Percentiles rank a stretch among this genome's conserved stretches.
Conservation (phyloP, 64 coral and sea anemone genomes). For the Anthopleura sola region DNA sequence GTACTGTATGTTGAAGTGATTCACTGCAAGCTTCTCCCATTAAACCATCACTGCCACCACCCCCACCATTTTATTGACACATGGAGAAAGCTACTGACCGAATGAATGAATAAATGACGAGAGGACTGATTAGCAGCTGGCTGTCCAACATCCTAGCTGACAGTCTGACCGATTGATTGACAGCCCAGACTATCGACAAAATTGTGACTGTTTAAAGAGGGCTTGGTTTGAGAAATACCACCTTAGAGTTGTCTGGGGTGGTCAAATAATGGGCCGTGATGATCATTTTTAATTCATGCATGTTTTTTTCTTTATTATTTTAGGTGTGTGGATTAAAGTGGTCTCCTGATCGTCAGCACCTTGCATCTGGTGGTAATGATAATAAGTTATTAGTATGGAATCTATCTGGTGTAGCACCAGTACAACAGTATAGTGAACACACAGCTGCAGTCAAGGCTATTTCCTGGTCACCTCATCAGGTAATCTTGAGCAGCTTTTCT, state of each 20-base stretch:
- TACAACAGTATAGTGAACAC: slow-evolving; percentile 97
- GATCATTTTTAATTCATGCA: too few species aligned
- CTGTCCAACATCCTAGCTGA: too few species aligned
- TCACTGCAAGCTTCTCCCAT: too few species aligned
- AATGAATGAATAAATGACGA: too few species aligned
- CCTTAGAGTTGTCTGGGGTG: too few species aligned
- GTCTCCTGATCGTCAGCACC: slow-evolving; percentile 96
- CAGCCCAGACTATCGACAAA: too few species aligned
- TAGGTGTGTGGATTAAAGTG: slow-evolving; percentile 97
- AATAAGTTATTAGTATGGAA: slow-evolving; percentile 97
- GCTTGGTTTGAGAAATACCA: too few species aligned
- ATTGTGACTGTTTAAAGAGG: too few species aligned
- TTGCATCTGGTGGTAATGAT: slow-evolving; percentile 96
- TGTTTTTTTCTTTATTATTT: neutral
- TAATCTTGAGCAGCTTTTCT: too few species aligned
- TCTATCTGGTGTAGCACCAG: slow-evolving; percentile 60
- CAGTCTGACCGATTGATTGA: too few species aligned
- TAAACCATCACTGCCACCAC: neutral
- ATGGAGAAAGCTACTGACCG: neutral
- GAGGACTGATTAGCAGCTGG: too few species aligned
- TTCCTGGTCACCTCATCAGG: slow-evolving; percentile 98
- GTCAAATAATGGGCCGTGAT: too few species aligned
- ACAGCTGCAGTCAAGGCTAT: slow-evolving; percentile 98
- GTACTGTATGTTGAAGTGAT: neutral
- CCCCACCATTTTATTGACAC: neutral